Evolutionary conservation across 2,888 invertebrate genomes (phyloP), one percentile per base, ranked within the genome.

Genomic region (Philereme transversata): DNA sequence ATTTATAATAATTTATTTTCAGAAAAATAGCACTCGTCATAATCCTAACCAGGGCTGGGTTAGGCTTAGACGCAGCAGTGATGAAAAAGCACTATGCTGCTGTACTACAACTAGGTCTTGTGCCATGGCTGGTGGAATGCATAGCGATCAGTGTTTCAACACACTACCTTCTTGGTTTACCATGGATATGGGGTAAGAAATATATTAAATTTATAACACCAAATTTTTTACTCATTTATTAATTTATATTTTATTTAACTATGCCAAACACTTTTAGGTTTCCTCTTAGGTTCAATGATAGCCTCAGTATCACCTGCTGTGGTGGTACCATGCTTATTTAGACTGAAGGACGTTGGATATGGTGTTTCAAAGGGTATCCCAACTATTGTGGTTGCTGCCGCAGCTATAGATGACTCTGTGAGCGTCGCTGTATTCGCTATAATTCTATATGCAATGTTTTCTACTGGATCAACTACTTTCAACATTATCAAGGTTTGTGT

Each of bases 271-370:
- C 9, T 11, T 43, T 41, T 72, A 92, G 92, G 81, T 52, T 93
- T 97, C 68, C 93, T 97, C 60, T 88, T 97, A 40, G 97, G 97
- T 22, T 95, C 95, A 61, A 95, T 96, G 76, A 93, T 97, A 68
- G 96, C 97, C 0, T 98, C 97, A 1, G 97, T 98, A 0, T 97
- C 97, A 0, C 97, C 98, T 5, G 98, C 98, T 5, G 97, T 98
- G 4, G 96, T 98, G 6, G 97, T 98, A 0, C 97, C 98, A 0
- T 96, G 96, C 73, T 93, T 98, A 68, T 95, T 98, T 74, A 92
- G 95, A 63, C 88, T 97, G 8, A 94, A 97, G 45, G 94, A 94
- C 62, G 94, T 94, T 72, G 94, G 94, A 0, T 97, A 96, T 76
- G 97, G 98, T 0, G 95, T 96, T 0, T 94, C 95, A 40, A 97